phyloP scores from a whole-genome alignment of 2,797 vertebrate genomes.

The Gambusia yucatana region DNA sequence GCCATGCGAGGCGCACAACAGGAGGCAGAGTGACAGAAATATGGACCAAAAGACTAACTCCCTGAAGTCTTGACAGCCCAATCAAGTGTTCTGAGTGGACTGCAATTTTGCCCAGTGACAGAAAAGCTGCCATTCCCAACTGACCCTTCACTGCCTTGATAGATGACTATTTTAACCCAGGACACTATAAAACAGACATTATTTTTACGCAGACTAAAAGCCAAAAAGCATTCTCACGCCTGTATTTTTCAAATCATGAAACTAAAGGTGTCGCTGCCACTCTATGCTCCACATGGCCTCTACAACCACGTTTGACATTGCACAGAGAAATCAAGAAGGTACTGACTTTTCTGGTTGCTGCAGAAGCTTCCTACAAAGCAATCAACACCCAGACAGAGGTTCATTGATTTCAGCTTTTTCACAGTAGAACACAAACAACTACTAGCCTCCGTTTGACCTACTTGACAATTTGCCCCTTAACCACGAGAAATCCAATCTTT shows the following conservation, averaged over 20 bases:
- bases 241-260: background rate
- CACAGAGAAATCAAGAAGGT: background rate
- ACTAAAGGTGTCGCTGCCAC: background rate
- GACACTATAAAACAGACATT: background rate
- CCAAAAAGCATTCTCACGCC: background rate
- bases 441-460: background rate
- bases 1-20: constrained; percentile 33
- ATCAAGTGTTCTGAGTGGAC: constrained; percentile 18
- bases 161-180: background rate
- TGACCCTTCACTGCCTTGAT: background rate
- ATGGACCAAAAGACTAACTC: constrained; percentile 22
- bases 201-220: background rate
- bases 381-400: background rate
- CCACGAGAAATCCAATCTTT: background rate
- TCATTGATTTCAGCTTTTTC: background rate
- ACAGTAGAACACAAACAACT: background rate
- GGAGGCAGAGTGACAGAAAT: constrained; percentile 38
- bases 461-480: background rate
- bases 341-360: background rate
- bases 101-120: constrained; percentile 15
- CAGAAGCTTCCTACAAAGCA: background rate
- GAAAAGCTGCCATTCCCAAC: background rate
- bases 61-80: constrained; percentile 38
- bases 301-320: background rate
- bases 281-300: background rate